Base-by-base conservation (phyloP, 1,140 invertebrate species). In the Drosophila ercepeae region DNA sequence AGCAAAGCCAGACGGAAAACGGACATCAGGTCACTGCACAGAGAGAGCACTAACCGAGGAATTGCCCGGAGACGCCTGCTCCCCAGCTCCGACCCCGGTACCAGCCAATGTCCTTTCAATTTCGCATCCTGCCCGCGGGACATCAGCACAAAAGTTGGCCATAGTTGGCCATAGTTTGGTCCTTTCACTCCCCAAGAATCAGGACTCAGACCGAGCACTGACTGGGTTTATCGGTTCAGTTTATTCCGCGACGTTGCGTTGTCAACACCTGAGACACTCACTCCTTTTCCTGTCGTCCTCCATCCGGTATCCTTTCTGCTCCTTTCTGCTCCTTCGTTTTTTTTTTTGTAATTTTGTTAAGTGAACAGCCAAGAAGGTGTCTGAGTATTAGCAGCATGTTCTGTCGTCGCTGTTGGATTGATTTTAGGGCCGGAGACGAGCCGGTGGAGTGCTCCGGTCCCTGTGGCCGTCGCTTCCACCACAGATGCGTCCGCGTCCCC, bases 381-480 rank as follows among this genome's bases (percentile, higher is more conserved):
- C 25, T 82, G 86, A 74, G 76, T 86, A 86, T 88, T 78, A 78
- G 71, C 78, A 76, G 46, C 52, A 90, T 91, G 89, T 91, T 91
- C 78, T 91, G 89, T 84, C 89, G 86, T 67, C 84, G 82, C 61
- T 91, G 89, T 44, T 88, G 89, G 89, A 84, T 91, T 81, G 89
- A 91, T 84, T 91, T 91, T 69, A 67, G 52, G 27, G 32, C 25
- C 49, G 57, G 50, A 11, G 74, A 71, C 32, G 14, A 54, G 34
- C 68, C 54, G 55, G 51, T 76, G 50, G 71, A 70, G 41, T 89
- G 89, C 53, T 67, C 73, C n/a, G 82, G 78, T 50, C 78, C 72
- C 13, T 91, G 89, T 48, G 73, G 68, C 6, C 53, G 75, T 46
- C 57, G 45, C 23, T 83, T 70, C 58, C 78, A 84, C 18, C 54